A percentile compares a stretch with the other conserved stretches of the same genome.
phyloP scores from a whole-genome alignment of 2,888 invertebrate genomes.

The Microctonus brassicae region DNA sequence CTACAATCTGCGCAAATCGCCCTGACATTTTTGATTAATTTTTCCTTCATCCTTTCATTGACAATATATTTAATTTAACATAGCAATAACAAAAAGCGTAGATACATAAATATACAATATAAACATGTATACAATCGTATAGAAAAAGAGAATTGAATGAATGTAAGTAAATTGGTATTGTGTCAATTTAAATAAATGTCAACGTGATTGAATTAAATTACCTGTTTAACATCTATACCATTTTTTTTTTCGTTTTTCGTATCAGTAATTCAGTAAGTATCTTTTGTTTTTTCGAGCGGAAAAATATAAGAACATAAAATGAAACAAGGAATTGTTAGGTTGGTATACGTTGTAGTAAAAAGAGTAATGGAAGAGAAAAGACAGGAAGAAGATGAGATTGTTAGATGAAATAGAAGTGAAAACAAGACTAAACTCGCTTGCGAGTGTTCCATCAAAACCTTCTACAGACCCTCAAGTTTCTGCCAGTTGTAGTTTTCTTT shows the following conservation, averaged over 20 bases:
- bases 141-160: constrained; percentile 14
- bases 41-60: background rate
- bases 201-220: constrained; percentile 24
- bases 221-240: constrained; percentile 32
- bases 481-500: background rate
- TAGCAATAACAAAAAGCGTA: background rate
- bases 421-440: constrained; percentile 23
- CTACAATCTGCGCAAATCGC: constrained; percentile 14
- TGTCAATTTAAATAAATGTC: constrained; percentile 22
- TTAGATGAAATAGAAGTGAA: constrained; percentile 26
- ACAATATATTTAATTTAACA: background rate
- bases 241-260: constrained; percentile 25
- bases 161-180: constrained; percentile 17
- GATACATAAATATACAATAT: background rate
- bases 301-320: background rate
- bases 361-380: background rate
- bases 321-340: background rate
- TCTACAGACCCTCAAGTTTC: no score
- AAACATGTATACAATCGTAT: background rate
- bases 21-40: constrained; percentile 15
- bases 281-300: background rate
- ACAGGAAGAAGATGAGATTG: constrained; percentile 19
- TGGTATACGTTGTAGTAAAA: background rate
- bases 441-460: background rate
- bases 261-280: constrained; percentile 26